These are phyloP conservation scores for Rhinella marina DNA, from an alignment of 2,797 vertebrate genomes.

Conservation along the genomic window DNA sequence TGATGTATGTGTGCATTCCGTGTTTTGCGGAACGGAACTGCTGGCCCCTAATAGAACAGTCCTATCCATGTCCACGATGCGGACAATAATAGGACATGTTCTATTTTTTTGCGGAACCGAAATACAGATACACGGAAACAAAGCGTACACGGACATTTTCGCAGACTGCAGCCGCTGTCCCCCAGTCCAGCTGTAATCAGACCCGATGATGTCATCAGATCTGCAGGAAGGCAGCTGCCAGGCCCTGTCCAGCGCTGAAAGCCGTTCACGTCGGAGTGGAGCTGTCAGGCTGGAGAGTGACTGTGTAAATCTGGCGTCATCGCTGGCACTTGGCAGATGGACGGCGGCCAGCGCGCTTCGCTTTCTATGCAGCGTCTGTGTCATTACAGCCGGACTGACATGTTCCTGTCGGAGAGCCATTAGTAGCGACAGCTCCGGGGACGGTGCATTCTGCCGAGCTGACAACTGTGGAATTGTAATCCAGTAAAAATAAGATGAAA, in stretches of 20 bases:
- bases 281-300: slow-evolving; percentile 52
- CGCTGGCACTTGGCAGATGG: slow-evolving; percentile 49
- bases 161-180: not conserved
- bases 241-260: slow-evolving; percentile 20
- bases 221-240: not conserved
- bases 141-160: too few species aligned
- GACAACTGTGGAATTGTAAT: slow-evolving; percentile 52
- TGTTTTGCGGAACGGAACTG: too few species aligned
- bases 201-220: not conserved
- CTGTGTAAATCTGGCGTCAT: slow-evolving; percentile 39
- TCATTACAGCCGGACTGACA: slow-evolving; percentile 58
- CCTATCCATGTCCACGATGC: too few species aligned
- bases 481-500: slow-evolving; percentile 49
- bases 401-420: slow-evolving; percentile 56
- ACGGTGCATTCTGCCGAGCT: slow-evolving; percentile 34
- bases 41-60: too few species aligned
- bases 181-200: not conserved
- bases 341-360: slow-evolving; percentile 12
- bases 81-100: too few species aligned
- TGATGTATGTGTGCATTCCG: too few species aligned
- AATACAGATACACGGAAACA: too few species aligned
- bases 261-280: slow-evolving; percentile 44
- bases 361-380: slow-evolving; percentile 31
- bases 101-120: too few species aligned
- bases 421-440: slow-evolving; percentile 50